Base-by-base conservation (phyloP, 2,113 vertebrate genomes). In the Rhinopomastus cyanomelas region DNA sequence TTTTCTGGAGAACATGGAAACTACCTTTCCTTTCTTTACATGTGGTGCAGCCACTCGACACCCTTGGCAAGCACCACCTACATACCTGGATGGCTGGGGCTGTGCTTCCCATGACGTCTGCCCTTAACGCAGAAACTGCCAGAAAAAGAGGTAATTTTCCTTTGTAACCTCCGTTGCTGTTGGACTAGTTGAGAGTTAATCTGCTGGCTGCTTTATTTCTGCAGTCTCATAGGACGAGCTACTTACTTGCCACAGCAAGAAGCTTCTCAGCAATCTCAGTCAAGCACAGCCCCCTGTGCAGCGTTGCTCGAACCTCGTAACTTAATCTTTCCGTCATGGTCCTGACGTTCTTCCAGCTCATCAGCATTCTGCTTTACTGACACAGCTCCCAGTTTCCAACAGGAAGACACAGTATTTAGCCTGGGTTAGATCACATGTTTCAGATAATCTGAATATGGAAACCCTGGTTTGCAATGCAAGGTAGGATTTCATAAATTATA, bases 391-490 rank as follows among this genome's bases (percentile, higher is more conserved):
- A 1, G 30, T 48, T 87, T 84, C 69, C 65, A 91, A 74, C 12
- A 62, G 21, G 1, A 69, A 88, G 23, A 42, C 6, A 36, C 0
- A 59, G 36, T 20, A 55, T n/a, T 46, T 42, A 68, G 18, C 75
- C 77, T 5, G 17, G 46, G 53, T 32, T 29, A 51, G 25, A 39
- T 72, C 62, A 69, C 4, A 53, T 22, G 49, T 27, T 82, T 27
- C 65, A 48, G 37, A 27, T 75, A 39, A 78, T 27, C 34, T 34
- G 30, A 88, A 87, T 9, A 66, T 19, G 57, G 30, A 89, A 93
- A 81, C 2, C 25, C 25, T 46, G 80, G 49, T 88, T 44, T 78
- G 82, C 30, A 87, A 84, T 23, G 75, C 80, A 84, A 90, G 49
- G 78, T 17, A 42, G n/a, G 44, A 53, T 34, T 69, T 51, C 20